Conservation (phyloP, 2,113 vertebrate genomes). For the Cheirogaleus medius region DNA sequence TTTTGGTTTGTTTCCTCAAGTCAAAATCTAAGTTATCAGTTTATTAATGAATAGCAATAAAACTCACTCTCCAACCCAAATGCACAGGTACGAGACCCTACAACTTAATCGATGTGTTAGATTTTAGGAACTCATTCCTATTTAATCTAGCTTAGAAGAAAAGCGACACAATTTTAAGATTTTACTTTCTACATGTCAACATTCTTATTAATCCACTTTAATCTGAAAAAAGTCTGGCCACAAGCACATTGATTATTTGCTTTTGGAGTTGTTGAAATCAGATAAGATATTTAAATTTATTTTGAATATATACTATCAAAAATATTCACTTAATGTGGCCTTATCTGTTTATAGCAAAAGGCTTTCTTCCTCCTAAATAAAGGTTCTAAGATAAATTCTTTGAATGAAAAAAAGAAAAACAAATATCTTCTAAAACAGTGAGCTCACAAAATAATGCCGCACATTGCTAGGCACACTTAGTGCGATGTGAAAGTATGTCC, state of each 20-base stretch:
- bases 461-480: background rate
- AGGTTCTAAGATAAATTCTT: background rate
- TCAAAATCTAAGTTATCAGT: conserved; percentile 10
- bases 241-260: background rate
- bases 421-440: background rate
- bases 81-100: background rate
- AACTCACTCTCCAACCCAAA: background rate
- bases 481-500: background rate
- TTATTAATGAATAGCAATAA: background rate
- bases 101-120: background rate
- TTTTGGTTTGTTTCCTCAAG: background rate
- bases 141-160: background rate
- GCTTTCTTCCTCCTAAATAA: background rate
- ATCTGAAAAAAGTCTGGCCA: background rate
- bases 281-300: background rate
- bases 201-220: conserved; percentile 1
- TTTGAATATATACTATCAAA: background rate
- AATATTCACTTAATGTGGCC: background rate
- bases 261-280: background rate
- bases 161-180: background rate
- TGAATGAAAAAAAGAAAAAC: background rate
- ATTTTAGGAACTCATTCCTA: conserved; percentile 7
- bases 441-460: background rate
- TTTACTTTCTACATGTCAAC: background rate
- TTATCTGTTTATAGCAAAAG: background rate